phyloP scores from a whole-genome alignment of 2,113 vertebrate species.

The Vimba vimba region DNA sequence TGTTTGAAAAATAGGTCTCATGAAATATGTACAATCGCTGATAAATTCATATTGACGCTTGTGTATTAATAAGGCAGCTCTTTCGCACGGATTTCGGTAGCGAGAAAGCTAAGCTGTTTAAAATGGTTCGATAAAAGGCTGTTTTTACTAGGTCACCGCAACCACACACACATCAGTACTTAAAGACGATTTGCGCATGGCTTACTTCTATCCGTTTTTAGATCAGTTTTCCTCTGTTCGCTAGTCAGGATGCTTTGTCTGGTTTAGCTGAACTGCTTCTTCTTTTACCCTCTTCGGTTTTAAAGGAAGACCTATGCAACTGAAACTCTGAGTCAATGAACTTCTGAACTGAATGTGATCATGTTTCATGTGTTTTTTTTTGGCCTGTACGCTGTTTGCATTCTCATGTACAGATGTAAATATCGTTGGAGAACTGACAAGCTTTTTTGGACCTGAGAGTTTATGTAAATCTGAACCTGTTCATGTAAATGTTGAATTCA shows the following conservation, averaged over 20 bases:
- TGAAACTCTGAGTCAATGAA: background rate
- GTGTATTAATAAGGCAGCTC: slow-evolving; percentile 60
- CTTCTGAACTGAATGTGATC: slow-evolving; percentile 13
- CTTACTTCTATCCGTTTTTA: background rate
- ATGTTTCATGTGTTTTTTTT: background rate
- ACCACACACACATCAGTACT: background rate
- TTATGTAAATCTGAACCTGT: background rate
- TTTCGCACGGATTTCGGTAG: slow-evolving; percentile 9
- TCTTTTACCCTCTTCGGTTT: slow-evolving; percentile 9
- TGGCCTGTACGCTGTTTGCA: background rate
- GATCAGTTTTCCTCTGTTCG: background rate
- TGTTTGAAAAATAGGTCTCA: slow-evolving; percentile 72
- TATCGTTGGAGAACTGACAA: background rate
- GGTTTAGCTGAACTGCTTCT: background rate
- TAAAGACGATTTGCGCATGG: slow-evolving; percentile 8
- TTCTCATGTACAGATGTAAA: slow-evolving; percentile 44
- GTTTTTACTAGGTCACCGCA: slow-evolving; percentile 36
- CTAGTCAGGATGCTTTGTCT: background rate
- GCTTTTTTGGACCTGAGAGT: slow-evolving; percentile 11
- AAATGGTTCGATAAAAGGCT: background rate
- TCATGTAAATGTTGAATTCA: slow-evolving; percentile 9
- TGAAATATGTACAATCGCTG: slow-evolving; percentile 68
- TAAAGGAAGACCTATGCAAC: slow-evolving; percentile 38
- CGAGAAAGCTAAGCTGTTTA: background rate
- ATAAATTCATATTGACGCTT: slow-evolving; percentile 67